Base-by-base conservation (phyloP, 2,888 invertebrate genomes). In the Sthenelais limicola region DNA sequence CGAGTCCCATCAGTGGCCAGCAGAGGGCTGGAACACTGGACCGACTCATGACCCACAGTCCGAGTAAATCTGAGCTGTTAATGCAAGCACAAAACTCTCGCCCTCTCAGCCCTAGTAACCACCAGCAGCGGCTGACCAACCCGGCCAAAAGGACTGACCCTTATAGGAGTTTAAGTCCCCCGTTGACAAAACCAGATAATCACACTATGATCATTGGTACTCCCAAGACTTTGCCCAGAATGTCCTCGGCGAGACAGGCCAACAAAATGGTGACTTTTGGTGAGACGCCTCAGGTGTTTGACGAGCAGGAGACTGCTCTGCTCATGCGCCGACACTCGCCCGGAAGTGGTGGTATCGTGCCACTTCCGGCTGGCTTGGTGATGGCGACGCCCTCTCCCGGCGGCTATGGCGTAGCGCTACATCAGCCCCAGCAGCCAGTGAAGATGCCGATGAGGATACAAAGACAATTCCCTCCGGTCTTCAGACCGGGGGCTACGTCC, bases 211-310 rank as follows among this genome's bases (percentile, higher is more conserved):
- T 24, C 24, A n/a, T 62, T 24, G 62, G 62, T 12, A 18, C 32
- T 21, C 21, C 62, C 1, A n/a, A 32, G 32, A n/a, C 56, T 1
- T 7, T 24, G 33, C 24, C 38, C 9, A 33, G 38, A 12, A 5
- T 28, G 62, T 35, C 35, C n/a, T 9, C 24, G 15, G 62, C 38
- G 1, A 35, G 62, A 35, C 62, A 62, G 38, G 21, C 38, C 3
- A 35, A 35, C 62, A 62, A 62, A 38, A 62, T 62, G 62, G 62
- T 62, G 38, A 62, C 62, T 35, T 62, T 62, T 28, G 62, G 62
- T 12, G 62, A 62, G n/a, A 5, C 5, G 51, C 62, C 62, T 24
- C 38, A 62, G 21, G 62, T 62, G 62, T 62, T 62, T 15, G 62
- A 62, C 38, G 12, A 7, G 51, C 5, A 12, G 9, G 51, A 21